Base-by-base conservation (phyloP, 2,113 vertebrate species). In the Gulo gulo region DNA sequence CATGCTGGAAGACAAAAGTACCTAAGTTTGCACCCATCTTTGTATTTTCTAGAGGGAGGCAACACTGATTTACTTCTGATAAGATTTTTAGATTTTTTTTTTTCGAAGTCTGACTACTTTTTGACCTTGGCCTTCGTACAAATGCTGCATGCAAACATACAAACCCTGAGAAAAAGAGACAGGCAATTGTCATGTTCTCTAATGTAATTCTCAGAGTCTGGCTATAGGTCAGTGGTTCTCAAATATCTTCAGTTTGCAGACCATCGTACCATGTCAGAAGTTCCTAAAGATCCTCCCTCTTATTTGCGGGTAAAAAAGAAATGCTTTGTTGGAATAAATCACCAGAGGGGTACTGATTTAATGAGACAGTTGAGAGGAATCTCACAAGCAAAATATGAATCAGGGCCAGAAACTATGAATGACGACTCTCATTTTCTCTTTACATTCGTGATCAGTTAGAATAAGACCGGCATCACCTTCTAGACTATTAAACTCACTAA, bases 231-330 rank as follows among this genome's bases (percentile, higher is more conserved):
- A 96, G 79, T 92, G 94, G 92, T 92, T 96, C 89, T 94, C 96
- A 98, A 92, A 95, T 81, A 95, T 74, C 96, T 96, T 90, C 80
- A 39, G 78, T 97, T 95, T 97, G 67, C 92, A 45, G 92, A 96
- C 57, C 79, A 82, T 71, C 4, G n/a, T 81, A 83, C 94, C 78
- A 59, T 59, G 76, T 69, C 89, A 73, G 55, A 96, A 47, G n/a
- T 47, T 34, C 69, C 65, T 47, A 23, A 79, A 96, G 73, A 67
- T 36, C 86, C 92, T 97, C 61, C 79, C 74, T 55, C 67, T 12
- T 55, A 24, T 96, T 76, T 74, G 55, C n/a, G 55, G 29, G 65
- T 94, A 12, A 95, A 67, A 97, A 94, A 78, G 31, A 94, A 95
- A 96, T 36, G 34, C 3, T 45, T 92, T 45, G 0, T 39, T 5